Base-by-base conservation (phyloP, 2,888 invertebrate species). In the Cheilosia impressa region DNA sequence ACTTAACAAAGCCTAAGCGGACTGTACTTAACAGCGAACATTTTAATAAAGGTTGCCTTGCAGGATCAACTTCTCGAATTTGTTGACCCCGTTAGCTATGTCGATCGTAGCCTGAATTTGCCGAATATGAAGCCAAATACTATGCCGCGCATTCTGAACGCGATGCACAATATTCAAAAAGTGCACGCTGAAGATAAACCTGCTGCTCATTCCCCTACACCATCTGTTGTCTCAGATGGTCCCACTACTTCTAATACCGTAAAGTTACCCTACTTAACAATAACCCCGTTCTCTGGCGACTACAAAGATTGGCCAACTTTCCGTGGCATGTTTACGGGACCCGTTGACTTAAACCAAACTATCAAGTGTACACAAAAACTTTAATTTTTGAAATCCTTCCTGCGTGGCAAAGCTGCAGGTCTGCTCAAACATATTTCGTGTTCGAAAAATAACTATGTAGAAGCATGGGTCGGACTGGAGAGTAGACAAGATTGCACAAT, bases 301-400 rank as follows among this genome's bases (percentile, higher is more conserved):
- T 65, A 65, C 22, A 45, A 47, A 22, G 65, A 65, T 27, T 65
- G 65, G 65, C 41, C 65, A 47, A 9, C 47, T 0, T 65, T 65
- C 17, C 17, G n/a, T 3, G 57, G 2, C 22, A 22, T 22, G 22
- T 22, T 22, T 22, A 22, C 22, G 22, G 22, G 22, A 22, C 1
- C 22, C 57, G 22, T 68, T 4, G 68, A 50, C 22, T 22, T 2
- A 1, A 68, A 41, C 5, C 3, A 1, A 9, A 22, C 38, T 9
- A 24, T 68, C 9, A 41, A 43, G 7, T 6, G 19, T 2, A 10
- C 43, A 1, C 43, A 68, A 68, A 68, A 71, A 3, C 24, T 57
- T 31, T 19, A 27, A 9, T 71, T 43, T n/a, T 22, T 50, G 10
- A 47, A 45, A 17, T 65, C 50, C 0, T 65, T 34, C 17, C n/a